Evolutionary conservation across 92 coral and sea anemone species (phyloP), one percentile per base, ranked within the genome.

Genomic region (Meandrina meandrites): DNA sequence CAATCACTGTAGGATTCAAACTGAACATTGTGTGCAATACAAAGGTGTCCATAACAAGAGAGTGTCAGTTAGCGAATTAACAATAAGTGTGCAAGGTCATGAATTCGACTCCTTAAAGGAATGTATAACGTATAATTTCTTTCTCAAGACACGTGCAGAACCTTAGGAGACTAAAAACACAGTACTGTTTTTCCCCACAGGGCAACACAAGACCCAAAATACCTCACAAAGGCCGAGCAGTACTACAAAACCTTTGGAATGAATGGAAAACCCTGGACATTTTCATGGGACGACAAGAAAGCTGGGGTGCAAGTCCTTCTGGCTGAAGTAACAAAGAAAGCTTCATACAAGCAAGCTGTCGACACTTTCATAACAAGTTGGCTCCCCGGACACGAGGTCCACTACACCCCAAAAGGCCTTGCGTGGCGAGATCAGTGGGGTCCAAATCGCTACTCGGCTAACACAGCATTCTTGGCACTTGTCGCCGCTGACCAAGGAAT

Each of bases 391-490:
- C 91, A 90, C 16, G 92, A 89, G 14, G 89, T 91, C 57, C 28
- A 50, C 22, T 93, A 95, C 86, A 95, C 98, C 7, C 98, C 94
- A 13, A 95, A 95, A 86, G 98, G 98, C 36, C 90, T 95, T 13
- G 96, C 98, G 24, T 95, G 98, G 98, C 89, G 94, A n/a, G 91
- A 71, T 80, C 75, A 88, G 82, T 95, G 96, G 98, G 96, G 98
- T 71, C 85, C 96, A 54, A 95, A 91, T 87, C 94, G 98, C 42
- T 95, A 95, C 92, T 67, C 98, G 64, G 98, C 96, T 67, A 95
- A 95, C 90, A 90, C 94, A 27, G 98, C 98, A 18, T 95, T 93
- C 89, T 86, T 95, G 71, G 98, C 98, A 3, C 91, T 95, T 22
- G 83, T 95, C 13, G 98, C 98, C 79, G 93, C 98, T 75, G 94